Evolutionary conservation across 2,888 invertebrate species (phyloP), one percentile per base, ranked within the genome.

Genomic region (Drosophila setosimentum): DNA sequence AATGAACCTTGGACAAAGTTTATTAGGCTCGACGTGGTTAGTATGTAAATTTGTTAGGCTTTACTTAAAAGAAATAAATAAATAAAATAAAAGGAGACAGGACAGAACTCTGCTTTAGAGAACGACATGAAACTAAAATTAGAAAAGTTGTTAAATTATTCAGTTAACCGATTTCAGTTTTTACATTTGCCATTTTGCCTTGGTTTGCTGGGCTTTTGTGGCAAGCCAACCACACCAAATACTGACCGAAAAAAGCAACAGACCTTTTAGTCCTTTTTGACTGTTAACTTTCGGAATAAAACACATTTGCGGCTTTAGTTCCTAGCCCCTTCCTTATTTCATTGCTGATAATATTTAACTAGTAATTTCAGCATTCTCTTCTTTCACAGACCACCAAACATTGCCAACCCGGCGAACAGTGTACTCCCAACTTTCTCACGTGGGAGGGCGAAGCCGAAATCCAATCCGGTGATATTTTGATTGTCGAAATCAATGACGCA

Each of bases 371-470:
- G 33, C 57, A 62, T 54, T 27, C 70, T 64, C 61, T 18, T 8
- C 37, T n/a, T 16, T n/a, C 55, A 10, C 88, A 93, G 93, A 91
- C 91, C 16, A 92, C 93, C 16, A 93, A 93, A 65, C 92, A 92
- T 67, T 93, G 93, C 73, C 86, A 87, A 51, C 76, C 80, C 45
- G 94, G 93, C 71, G 74, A 76, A 76, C 94, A 94, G 79, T 95
- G 95, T 83, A 93, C 94, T 78, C 94, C 95, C 78, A 94, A 94
- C 93, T 93, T 94, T 82, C 94, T 95, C 78, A 95, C 95, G 70
- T 96, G 96, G 96, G 95, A 95, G 89, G 95, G 95, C 54, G 93
- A 95, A 70, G 95, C 95, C 40, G 95, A 95, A 92, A 95, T 96
- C 80, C 96, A 96, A 92, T 95, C 95, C 78, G 96, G 96, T 24